Base-by-base conservation (phyloP, 2,888 invertebrate genomes). In the Lycocerus yunnanus region DNA sequence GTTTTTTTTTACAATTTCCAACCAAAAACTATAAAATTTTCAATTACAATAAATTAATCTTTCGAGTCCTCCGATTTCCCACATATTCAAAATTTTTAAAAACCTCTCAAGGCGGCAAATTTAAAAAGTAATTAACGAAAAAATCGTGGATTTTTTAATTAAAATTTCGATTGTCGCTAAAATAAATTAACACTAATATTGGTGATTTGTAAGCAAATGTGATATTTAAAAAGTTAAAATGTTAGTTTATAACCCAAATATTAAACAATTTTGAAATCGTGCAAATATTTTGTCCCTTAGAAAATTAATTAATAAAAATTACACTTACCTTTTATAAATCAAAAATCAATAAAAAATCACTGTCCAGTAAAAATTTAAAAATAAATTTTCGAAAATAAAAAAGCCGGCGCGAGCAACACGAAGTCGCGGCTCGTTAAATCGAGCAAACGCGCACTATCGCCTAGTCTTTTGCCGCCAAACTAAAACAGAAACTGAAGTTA, bases 401-500 rank as follows among this genome's bases (percentile, higher is more conserved):
- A 72, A 72, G 66, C 67, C 71, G 67, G 71, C 71, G 66, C 71
- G 71, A 58, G 67, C 60, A 63, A 10, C 66, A 72, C 71, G 71
- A 60, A n/a, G 43, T 71, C 70, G 61, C 66, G 43, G 66, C 66
- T 27, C 59, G 65, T 66, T 21, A 58, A 58, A 69, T 63, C 69
- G 67, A 69, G 21, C 69, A 15, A 69, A 68, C 68, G 67, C 69
- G 63, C 71, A 58, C 67, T 24, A 61, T 20, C 61, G 21, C 59
- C 60, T 58, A 67, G 70, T 63, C 72, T 75, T 75, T 75, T 72
- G 72, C 75, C 75, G 75, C 72, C 75, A 72, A 75, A 75, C 75
- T 63, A 63, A 63, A 75, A 75, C 75, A 69, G 72, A 72, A 75
- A 75, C 75, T 63, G n/a, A 63, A 75, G 72, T 72, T 75, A 67